Evolutionary conservation across 2,113 vertebrate species (phyloP).

Genomic region (Hippocampus barbouri): DNA sequence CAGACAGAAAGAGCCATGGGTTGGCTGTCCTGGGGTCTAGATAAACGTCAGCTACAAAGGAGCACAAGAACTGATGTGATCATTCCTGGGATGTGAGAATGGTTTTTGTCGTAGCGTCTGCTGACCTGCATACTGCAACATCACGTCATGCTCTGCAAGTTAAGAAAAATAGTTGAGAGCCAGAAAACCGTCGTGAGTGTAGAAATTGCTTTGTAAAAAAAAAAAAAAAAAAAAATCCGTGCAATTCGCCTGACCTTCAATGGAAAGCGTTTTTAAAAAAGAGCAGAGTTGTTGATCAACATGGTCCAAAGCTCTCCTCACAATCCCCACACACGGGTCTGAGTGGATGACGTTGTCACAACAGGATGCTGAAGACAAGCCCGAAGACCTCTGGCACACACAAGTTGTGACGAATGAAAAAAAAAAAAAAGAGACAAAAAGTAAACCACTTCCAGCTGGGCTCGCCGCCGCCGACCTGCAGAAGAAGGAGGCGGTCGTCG

Average conservation of each 20-base stretch:
- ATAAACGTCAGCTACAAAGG: constrained; percentile 51
- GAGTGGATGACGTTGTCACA: constrained; percentile 34
- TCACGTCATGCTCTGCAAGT: constrained; percentile 51
- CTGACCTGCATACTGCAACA: constrained; percentile 57
- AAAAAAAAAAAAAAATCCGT: no score
- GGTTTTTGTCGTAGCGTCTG: neutral
- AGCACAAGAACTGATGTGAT: neutral
- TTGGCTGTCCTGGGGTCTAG: constrained; percentile 68
- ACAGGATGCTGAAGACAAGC: constrained; percentile 27
- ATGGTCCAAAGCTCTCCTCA: constrained; percentile 25
- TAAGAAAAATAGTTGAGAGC: neutral
- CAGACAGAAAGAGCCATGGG: constrained; percentile 61
- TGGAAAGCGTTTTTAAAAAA: constrained; percentile 28
- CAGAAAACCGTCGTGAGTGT: neutral
- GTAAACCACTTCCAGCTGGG: neutral
- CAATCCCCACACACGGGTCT: constrained; percentile 40
- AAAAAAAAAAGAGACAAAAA: neutral
- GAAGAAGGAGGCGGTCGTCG: constrained; percentile 68
- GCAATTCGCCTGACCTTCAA: constrained; percentile 33
- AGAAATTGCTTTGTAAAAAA: neutral
- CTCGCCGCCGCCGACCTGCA: constrained; percentile 58
- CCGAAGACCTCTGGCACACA: constrained; percentile 50
- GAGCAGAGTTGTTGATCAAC: constrained; percentile 34
- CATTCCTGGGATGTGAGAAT: neutral
- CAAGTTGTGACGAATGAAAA: neutral